Evolutionary conservation across 2,797 vertebrate species (phyloP).

Genomic region (Pangasius djambal): DNA sequence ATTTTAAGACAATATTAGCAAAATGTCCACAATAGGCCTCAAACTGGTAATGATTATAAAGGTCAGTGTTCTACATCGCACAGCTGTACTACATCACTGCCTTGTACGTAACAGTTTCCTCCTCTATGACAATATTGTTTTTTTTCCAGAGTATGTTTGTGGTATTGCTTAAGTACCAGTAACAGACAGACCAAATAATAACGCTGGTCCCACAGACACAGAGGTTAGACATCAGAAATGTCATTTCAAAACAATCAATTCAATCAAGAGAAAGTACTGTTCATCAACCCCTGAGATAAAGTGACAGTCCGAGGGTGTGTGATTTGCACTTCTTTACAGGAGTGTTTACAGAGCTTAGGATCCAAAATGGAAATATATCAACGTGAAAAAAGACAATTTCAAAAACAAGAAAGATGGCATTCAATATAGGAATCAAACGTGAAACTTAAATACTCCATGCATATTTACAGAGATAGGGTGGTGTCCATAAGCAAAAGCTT

Average conservation of each 20-base stretch:
- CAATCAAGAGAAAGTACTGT: slow-evolving; percentile 17
- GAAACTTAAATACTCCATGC: slow-evolving; percentile 52
- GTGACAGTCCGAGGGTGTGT: slow-evolving; percentile 27
- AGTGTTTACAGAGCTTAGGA: slow-evolving; percentile 15
- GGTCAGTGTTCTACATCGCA: slow-evolving; percentile 17
- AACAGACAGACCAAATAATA: slow-evolving; percentile 37
- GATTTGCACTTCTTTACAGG: slow-evolving; percentile 54
- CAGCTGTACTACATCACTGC: slow-evolving; percentile 5
- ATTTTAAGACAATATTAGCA: slow-evolving; percentile 29
- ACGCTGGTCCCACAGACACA: slow-evolving; percentile 42
- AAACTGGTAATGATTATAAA: not conserved
- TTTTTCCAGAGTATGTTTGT: not conserved
- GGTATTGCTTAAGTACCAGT: slow-evolving; percentile 41
- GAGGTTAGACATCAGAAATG: slow-evolving; percentile 26
- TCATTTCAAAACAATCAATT: slow-evolving; percentile 9
- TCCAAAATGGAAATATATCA: slow-evolving; percentile 25
- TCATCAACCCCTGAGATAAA: slow-evolving; percentile 53
- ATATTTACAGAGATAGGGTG: slow-evolving; percentile 51
- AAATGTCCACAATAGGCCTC: slow-evolving; percentile 32
- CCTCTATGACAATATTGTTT: not conserved
- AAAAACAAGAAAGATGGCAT: slow-evolving; percentile 29
- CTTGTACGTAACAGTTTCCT: slow-evolving; percentile 17
- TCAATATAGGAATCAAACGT: slow-evolving; percentile 35
- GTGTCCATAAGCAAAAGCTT: slow-evolving; percentile 14
- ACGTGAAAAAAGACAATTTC: slow-evolving; percentile 26